These are phyloP conservation scores for Orgyia antiqua DNA, from an alignment of 2,888 invertebrate genomes.

Conservation along the genomic window DNA sequence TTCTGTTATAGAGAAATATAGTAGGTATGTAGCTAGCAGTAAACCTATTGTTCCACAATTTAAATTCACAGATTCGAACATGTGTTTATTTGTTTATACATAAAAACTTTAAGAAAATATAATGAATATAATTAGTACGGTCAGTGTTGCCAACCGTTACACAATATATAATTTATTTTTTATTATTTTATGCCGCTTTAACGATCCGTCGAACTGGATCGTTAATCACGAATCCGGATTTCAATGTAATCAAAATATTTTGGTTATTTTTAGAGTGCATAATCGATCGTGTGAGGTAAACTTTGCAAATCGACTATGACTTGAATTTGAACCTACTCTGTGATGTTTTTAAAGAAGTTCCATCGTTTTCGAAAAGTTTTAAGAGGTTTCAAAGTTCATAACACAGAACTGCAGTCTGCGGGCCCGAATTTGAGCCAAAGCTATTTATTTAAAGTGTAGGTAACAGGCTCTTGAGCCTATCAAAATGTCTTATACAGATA, in stretches of 20 bases:
- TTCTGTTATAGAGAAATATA: too few relatives aligned
- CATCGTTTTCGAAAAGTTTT: too few relatives aligned
- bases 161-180: constrained; percentile 44
- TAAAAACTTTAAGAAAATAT: constrained; percentile 24
- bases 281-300: not conserved
- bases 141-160: constrained; percentile 33
- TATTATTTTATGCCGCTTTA: constrained; percentile 47
- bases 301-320: too few relatives aligned
- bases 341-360: too few relatives aligned
- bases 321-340: too few relatives aligned
- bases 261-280: constrained; percentile 17
- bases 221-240: constrained; percentile 43
- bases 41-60: constrained; percentile 1
- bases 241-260: constrained; percentile 39
- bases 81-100: constrained; percentile 27
- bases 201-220: constrained; percentile 42
- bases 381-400: too few relatives aligned
- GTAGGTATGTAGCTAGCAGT: too few relatives aligned
- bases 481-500: too few relatives aligned
- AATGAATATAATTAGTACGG: constrained; percentile 21
- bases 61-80: constrained; percentile 21
- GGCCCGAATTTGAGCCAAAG: too few relatives aligned
- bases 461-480: too few relatives aligned
- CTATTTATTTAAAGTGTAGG: too few relatives aligned
- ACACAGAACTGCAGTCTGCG: too few relatives aligned